A percentile compares a stretch with the other conserved stretches of the same genome.
Conservation (phyloP, 2,888 invertebrate genomes). For the Eristalis tenax region DNA sequence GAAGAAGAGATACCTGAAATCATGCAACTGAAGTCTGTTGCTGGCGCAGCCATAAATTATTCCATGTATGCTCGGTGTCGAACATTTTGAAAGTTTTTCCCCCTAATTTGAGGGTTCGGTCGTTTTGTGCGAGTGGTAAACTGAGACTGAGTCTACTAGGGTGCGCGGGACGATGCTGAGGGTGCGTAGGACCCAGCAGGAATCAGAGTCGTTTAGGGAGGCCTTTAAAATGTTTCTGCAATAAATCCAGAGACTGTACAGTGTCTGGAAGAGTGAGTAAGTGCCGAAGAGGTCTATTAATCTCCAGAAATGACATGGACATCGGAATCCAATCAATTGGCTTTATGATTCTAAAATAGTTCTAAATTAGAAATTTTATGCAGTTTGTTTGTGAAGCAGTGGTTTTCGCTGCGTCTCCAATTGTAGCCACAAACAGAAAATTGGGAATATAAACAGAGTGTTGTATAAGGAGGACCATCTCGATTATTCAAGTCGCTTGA, state of each 20-base stretch:
- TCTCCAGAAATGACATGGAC: not conserved
- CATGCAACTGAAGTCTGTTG: constrained; percentile 49
- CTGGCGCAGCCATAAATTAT: constrained; percentile 57
- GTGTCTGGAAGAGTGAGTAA: not conserved
- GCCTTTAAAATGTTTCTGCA: no score
- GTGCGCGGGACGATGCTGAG: no score
- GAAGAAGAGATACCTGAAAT: constrained; percentile 48
- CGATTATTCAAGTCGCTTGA: no score
- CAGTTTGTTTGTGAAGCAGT: not conserved
- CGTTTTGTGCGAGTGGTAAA: no score
- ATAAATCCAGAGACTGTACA: no score
- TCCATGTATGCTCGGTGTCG: constrained; percentile 46
- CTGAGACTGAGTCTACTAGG: no score
- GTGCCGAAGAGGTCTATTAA: not conserved
- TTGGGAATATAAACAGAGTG: no score
- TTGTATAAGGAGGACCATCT: no score
- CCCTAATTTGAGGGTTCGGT: not conserved
- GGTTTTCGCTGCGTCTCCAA: not conserved
- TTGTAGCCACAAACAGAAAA: no score
- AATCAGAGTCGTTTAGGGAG: no score
- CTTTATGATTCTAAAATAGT: not conserved
- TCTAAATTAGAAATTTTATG: not conserved
- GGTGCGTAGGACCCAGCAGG: no score
- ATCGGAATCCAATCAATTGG: not conserved
- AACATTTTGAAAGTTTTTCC: constrained; percentile 42